Percentiles rank a stretch among this genome's conserved stretches.
Evolutionary conservation across 1,140 invertebrate genomes (phyloP).

Genomic region (Arctopsyche grandis): DNA sequence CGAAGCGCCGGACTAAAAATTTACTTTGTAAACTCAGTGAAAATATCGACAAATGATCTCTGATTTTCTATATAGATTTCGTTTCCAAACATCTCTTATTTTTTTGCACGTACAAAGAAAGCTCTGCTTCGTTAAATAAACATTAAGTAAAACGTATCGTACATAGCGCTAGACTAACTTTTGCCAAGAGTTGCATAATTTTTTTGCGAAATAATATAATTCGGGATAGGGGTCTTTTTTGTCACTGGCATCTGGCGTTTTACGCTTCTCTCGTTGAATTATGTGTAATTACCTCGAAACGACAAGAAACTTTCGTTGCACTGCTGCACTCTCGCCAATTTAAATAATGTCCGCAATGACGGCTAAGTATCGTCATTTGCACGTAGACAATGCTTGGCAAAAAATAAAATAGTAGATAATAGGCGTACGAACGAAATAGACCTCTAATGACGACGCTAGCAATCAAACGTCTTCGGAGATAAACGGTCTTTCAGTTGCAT

Average conservation of each 20-base stretch:
- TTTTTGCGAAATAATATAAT: neutral
- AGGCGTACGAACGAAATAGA: neutral
- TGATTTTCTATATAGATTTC: neutral
- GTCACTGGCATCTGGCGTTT: conserved; percentile 21
- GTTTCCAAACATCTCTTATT: too few species aligned
- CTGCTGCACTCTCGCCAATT: conserved; percentile 23
- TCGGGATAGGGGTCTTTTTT: neutral
- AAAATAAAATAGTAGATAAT: neutral
- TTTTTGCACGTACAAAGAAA: too few species aligned
- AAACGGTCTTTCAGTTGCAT: neutral
- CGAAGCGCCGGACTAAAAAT: conserved; percentile 18
- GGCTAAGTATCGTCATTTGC: conserved; percentile 37
- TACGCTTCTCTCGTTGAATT: neutral
- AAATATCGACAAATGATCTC: neutral
- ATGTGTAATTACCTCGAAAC: conserved; percentile 26
- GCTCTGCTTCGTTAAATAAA: too few species aligned
- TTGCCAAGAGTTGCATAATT: neutral
- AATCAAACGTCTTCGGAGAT: neutral
- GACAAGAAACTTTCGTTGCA: conserved; percentile 28
- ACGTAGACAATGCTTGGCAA: conserved; percentile 4
- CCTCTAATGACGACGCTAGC: neutral
- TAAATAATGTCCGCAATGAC: conserved; percentile 22
- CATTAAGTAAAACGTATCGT: too few species aligned
- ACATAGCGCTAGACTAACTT: neutral
- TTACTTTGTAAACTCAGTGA: neutral